Percentiles rank a stretch among this genome's conserved stretches.
These are phyloP conservation scores for Lepidocolaptes lacrymiger DNA, from an alignment of 2,797 vertebrate species.

Conservation along the genomic window DNA sequence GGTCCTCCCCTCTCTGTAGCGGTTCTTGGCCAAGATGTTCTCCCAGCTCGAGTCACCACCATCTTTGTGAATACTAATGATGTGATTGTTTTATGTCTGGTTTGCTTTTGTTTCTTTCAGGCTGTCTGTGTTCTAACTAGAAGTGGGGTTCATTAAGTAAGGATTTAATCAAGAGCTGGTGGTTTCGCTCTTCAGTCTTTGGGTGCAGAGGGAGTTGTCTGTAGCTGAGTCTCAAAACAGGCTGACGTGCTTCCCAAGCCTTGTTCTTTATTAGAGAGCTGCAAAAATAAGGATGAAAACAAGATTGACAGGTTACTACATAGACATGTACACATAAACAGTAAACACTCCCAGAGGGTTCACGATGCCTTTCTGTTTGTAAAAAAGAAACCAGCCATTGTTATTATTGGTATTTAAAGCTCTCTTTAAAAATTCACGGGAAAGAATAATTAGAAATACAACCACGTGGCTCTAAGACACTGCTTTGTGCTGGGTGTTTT, in stretches of 20 bases:
- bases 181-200: neutral
- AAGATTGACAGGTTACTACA: neutral
- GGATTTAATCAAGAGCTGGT: conserved; percentile 5
- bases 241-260: neutral
- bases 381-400: neutral
- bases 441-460: conserved; percentile 5
- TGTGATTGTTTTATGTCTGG: neutral
- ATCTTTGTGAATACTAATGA: neutral
- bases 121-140: neutral
- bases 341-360: neutral
- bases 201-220: neutral
- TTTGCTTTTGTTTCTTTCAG: neutral
- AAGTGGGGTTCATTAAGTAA: conserved; percentile 28
- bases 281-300: neutral
- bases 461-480: neutral
- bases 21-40: neutral
- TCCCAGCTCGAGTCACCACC: neutral
- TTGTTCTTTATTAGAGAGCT: neutral
- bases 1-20: fast-evolving
- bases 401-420: neutral
- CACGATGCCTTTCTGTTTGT: neutral
- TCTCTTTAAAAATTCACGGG: conserved; percentile 1
- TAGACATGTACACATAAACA: neutral
- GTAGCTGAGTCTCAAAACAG: neutral
- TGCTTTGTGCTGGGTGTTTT: neutral